These are phyloP conservation scores for Tetrao urogallus DNA, from an alignment of 2,113 vertebrate species.

Conservation along the genomic window DNA sequence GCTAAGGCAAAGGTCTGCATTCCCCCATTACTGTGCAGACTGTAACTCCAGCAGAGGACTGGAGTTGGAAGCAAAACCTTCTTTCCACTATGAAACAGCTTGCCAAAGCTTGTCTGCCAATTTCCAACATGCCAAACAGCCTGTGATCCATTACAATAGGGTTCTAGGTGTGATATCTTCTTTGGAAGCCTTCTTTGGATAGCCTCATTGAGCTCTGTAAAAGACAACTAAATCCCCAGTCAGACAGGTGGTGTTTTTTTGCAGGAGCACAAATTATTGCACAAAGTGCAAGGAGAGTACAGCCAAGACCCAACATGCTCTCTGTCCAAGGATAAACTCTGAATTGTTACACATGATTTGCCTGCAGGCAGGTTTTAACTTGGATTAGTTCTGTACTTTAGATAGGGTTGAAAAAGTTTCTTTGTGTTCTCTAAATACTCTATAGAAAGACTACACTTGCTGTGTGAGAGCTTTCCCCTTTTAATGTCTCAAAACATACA, in stretches of 20 bases:
- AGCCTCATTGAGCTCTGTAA: neutral
- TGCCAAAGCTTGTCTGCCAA: neutral
- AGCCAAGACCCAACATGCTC: neutral
- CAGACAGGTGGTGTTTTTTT: neutral
- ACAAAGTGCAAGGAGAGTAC: neutral
- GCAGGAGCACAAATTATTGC: neutral
- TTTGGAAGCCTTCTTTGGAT: neutral
- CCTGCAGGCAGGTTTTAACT: constrained; percentile 35
- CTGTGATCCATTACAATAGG: neutral
- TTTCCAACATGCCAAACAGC: neutral
- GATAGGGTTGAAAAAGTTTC: constrained; percentile 46
- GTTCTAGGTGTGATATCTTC: neutral
- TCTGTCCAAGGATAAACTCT: constrained; percentile 34
- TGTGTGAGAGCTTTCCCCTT: neutral
- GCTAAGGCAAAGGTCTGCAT: neutral
- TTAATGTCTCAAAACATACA: neutral
- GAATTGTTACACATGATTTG: neutral
- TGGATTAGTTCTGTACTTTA: constrained; percentile 25
- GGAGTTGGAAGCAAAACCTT: neutral
- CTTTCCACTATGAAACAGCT: neutral
- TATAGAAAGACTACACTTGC: neutral
- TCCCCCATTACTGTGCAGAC: neutral
- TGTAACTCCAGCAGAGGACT: neutral
- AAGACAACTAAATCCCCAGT: neutral
- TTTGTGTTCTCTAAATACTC: constrained; percentile 41